phyloP scores from a whole-genome alignment of 2,888 invertebrate genomes.

The Drosophila testacea region DNA sequence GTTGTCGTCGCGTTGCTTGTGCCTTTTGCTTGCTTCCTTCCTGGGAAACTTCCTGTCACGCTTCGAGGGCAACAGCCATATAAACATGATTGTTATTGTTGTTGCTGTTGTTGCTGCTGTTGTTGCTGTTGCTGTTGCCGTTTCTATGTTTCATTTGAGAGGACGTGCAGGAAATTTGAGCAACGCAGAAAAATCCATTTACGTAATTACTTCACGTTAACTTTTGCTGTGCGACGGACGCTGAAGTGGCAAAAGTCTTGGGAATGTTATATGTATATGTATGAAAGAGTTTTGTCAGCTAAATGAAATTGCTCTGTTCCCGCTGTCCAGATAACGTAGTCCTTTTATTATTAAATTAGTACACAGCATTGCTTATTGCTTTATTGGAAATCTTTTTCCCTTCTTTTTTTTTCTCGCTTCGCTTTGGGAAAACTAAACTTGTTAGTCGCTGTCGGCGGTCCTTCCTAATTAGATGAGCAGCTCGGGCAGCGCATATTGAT shows the following conservation, averaged over 20 bases:
- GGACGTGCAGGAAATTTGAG: slow-evolving; percentile 79
- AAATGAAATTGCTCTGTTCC: slow-evolving; percentile 42
- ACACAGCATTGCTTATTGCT: slow-evolving; percentile 65
- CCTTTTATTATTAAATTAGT: slow-evolving; percentile 73
- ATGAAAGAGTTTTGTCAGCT: slow-evolving; percentile 35
- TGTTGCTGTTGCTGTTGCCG: slow-evolving; percentile 36
- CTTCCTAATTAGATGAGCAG: slow-evolving; percentile 56
- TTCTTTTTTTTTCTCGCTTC: neutral
- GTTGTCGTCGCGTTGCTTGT: slow-evolving; percentile 42
- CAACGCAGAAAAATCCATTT: slow-evolving; percentile 76
- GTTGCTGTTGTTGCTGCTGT: slow-evolving; percentile 15
- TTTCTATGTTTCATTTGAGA: slow-evolving; percentile 55
- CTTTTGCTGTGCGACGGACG: slow-evolving; percentile 58
- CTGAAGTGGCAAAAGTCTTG: slow-evolving; percentile 24
- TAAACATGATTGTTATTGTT: slow-evolving; percentile 64
- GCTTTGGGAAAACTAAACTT: slow-evolving; percentile 36
- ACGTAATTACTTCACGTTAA: slow-evolving; percentile 80
- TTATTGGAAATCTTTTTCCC: slow-evolving; percentile 73
- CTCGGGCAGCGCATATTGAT: slow-evolving; percentile 49
- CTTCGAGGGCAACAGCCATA: slow-evolving; percentile 68
- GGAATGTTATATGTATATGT: slow-evolving; percentile 21
- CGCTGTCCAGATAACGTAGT: slow-evolving; percentile 20
- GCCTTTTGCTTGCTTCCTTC: slow-evolving; percentile 73
- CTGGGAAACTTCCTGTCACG: slow-evolving; percentile 76
- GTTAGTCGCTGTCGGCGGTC: slow-evolving; percentile 35